Evolutionary conservation across 1,140 invertebrate genomes (phyloP).

Genomic region (Campoletis sonorensis): DNA sequence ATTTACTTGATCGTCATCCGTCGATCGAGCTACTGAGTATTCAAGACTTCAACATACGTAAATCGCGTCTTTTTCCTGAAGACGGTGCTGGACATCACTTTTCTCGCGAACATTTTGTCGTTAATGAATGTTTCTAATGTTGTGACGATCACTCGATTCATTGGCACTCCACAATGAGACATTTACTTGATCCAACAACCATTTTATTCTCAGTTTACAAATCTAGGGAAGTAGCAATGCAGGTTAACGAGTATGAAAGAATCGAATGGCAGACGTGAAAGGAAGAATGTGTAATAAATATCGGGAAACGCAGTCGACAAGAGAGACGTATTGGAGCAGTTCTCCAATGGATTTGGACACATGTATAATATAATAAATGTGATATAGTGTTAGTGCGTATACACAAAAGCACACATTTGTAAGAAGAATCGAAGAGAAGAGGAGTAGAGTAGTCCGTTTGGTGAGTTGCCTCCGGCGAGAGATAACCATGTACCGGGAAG

Average conservation of each 20-base stretch:
- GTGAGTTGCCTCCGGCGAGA: conserved; percentile 52
- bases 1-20: too few species aligned
- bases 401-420: neutral
- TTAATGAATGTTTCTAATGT: too few species aligned
- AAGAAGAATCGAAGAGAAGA: conserved; percentile 16
- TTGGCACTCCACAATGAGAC: too few species aligned
- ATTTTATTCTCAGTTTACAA: too few species aligned
- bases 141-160: neutral
- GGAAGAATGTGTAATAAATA: neutral
- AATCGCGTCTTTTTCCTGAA: neutral
- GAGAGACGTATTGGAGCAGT: neutral
- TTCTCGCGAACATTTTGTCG: too few species aligned
- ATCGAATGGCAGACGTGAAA: neutral
- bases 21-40: too few species aligned
- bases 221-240: neutral
- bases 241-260: neutral
- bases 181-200: too few species aligned
- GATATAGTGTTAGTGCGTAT: neutral
- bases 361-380: neutral
- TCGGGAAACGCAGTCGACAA: conserved; percentile 15
- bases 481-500: conserved; percentile 67
- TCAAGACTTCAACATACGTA: neutral
- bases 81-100: too few species aligned
- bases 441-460: conserved; percentile 49
- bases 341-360: neutral